phyloP scores from a whole-genome alignment of 2,113 vertebrate species.

The Tor tambroides region DNA sequence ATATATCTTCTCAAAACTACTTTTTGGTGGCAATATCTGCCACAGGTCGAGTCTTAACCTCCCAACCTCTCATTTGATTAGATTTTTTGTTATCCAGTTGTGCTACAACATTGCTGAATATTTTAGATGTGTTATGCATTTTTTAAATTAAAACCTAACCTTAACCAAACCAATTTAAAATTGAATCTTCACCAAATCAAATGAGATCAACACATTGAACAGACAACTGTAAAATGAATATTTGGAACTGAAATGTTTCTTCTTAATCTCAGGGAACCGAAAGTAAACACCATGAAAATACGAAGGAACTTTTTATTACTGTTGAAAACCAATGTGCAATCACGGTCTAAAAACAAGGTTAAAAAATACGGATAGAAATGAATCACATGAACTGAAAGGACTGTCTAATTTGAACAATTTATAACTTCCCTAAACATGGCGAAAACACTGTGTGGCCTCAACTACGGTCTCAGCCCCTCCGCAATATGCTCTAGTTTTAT shows the following conservation, averaged over 20 bases:
- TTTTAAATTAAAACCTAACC: not conserved
- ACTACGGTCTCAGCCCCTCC: constrained; percentile 45
- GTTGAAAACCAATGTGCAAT: not conserved
- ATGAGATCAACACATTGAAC: not conserved
- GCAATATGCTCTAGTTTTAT: constrained; percentile 50
- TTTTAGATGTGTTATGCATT: not conserved
- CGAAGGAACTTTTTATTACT: not conserved
- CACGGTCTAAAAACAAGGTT: not conserved
- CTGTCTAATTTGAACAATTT: constrained; percentile 56
- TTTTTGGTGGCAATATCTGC: not conserved
- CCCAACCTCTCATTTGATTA: not conserved
- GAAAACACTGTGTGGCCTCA: constrained; percentile 53
- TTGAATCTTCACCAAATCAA: not conserved
- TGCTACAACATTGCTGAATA: not conserved
- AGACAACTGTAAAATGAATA: not conserved
- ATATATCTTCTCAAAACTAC: not conserved
- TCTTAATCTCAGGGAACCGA: not conserved
- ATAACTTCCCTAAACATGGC: constrained; percentile 58
- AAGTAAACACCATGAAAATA: not conserved
- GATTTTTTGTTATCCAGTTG: not conserved
- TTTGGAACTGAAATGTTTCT: not conserved
- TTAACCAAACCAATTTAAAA: not conserved
- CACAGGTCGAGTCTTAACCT: not conserved
- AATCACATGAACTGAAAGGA: constrained; percentile 48
- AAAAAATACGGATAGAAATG: constrained; percentile 4